These are phyloP conservation scores for Halcyon malimbica DNA, from an alignment of 2,113 vertebrate species.

Conservation along the genomic window DNA sequence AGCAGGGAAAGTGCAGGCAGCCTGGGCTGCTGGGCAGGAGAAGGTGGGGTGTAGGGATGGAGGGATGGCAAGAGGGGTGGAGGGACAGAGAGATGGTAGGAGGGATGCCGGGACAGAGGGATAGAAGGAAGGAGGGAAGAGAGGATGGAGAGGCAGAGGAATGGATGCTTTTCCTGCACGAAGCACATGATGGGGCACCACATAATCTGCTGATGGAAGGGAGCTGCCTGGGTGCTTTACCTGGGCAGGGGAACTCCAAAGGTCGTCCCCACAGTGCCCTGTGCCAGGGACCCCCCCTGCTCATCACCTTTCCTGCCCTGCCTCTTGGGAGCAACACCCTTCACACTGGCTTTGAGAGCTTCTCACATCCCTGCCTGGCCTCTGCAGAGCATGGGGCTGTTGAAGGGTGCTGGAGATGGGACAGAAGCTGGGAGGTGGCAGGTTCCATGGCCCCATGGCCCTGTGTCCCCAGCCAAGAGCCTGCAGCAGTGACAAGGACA, in stretches of 20 bases:
- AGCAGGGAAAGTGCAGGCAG: background rate
- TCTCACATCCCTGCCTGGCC: background rate
- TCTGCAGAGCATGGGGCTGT: background rate
- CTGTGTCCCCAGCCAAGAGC: fast-evolving
- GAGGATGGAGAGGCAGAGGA: background rate
- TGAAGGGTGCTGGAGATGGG: background rate
- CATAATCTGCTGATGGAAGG: background rate
- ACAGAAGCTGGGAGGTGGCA: background rate
- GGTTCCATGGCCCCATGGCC: background rate
- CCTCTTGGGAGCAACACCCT: background rate
- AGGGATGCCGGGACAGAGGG: background rate
- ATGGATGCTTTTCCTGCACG: background rate
- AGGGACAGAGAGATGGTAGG: background rate
- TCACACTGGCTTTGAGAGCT: background rate
- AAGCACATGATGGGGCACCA: background rate
- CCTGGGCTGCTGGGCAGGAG: background rate
- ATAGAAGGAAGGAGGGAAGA: background rate
- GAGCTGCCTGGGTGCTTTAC: background rate
- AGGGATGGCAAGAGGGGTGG: background rate
- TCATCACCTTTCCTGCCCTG: background rate
- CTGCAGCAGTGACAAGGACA: background rate
- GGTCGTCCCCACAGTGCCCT: background rate
- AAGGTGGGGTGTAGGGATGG: background rate
- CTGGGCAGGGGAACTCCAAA: background rate
- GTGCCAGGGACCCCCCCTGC: background rate